phyloP scores from a whole-genome alignment of 2,797 vertebrate genomes.

The Eospalax fontanierii region DNA sequence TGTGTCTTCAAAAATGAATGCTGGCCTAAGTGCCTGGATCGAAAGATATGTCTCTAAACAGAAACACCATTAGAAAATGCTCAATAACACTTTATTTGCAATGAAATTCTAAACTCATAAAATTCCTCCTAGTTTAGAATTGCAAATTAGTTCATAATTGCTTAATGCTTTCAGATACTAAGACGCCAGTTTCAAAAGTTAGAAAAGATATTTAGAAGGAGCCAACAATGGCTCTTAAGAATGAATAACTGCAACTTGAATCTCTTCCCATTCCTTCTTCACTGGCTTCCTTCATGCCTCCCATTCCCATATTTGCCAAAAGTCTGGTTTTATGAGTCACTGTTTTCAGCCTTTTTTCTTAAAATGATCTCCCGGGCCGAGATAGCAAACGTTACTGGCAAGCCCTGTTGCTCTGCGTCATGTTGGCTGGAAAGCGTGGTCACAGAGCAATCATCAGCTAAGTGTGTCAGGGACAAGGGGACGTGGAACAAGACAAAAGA shows the following conservation, averaged over 20 bases:
- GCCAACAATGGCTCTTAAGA: not conserved
- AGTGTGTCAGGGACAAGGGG: constrained; percentile 17
- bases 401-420: constrained; percentile 34
- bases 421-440: constrained; percentile 8
- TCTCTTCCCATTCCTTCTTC: not conserved
- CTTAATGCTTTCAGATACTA: constrained; percentile 43
- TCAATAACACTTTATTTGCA: constrained; percentile 19
- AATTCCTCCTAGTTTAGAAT: not conserved
- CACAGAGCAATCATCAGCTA: constrained; percentile 5
- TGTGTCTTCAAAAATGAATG: not conserved
- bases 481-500: constrained; percentile 42
- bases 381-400: constrained; percentile 17
- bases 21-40: not conserved
- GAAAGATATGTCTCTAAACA: not conserved
- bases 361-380: constrained; percentile 33
- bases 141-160: constrained; percentile 38
- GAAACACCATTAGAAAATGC: not conserved
- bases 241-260: not conserved
- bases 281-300: not conserved
- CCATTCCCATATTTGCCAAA: not conserved
- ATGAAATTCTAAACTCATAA: constrained; percentile 48
- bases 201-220: constrained; percentile 17
- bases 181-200: constrained; percentile 12
- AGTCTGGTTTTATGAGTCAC: constrained; percentile 38
- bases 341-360: constrained; percentile 31